These are phyloP conservation scores for Myotis findleyi DNA, from an alignment of 2,797 vertebrate genomes.

Conservation along the genomic window DNA sequence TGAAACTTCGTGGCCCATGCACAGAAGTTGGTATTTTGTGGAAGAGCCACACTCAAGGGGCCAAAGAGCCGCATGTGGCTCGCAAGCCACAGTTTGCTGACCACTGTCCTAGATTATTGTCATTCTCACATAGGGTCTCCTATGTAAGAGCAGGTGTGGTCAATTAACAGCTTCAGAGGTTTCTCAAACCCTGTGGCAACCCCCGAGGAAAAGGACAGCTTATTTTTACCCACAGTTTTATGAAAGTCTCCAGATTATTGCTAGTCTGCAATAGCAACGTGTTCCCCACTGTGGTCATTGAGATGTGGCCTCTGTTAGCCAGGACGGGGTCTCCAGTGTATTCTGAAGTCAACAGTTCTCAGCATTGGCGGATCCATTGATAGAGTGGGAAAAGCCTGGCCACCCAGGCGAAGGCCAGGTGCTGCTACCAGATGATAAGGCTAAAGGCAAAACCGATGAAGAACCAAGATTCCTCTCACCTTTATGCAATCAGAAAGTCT, in stretches of 20 bases:
- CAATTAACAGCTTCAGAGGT: not conserved
- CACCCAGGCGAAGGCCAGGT: not conserved
- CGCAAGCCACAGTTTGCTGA: too few relatives aligned
- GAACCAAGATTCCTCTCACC: not conserved
- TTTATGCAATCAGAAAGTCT: not conserved
- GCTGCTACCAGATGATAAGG: not conserved
- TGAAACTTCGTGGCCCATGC: too few relatives aligned
- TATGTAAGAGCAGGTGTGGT: not conserved
- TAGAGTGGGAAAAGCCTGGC: not conserved
- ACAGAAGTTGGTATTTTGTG: too few relatives aligned
- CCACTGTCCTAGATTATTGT: not conserved
- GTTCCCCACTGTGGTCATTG: not conserved
- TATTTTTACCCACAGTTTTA: not conserved
- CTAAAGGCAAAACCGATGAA: not conserved
- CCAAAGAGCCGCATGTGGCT: too few relatives aligned
- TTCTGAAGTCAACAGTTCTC: not conserved
- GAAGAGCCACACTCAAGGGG: too few relatives aligned
- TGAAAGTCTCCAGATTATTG: not conserved
- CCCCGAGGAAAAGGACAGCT: not conserved
- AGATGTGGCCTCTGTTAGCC: not conserved
- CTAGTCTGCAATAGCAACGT: rapidly evolving
- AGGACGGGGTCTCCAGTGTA: too few relatives aligned
- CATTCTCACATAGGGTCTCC: not conserved
- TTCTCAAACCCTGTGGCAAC: not conserved
- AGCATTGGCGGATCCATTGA: not conserved